Base-by-base conservation (phyloP, 2,888 invertebrate genomes). In the Dicranocentrus wangi region DNA sequence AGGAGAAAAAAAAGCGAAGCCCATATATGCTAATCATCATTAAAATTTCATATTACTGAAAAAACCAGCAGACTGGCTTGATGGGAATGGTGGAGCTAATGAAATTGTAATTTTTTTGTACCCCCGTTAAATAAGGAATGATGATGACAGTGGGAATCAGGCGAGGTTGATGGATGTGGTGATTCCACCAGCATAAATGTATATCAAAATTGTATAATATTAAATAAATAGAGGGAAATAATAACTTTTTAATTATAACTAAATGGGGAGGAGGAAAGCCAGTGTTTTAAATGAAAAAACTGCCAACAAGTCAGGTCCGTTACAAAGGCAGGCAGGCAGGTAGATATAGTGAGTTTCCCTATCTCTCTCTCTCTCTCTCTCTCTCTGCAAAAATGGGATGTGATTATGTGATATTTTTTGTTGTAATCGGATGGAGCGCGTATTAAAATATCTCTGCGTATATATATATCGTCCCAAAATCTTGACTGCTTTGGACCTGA, bases 131-230 rank as follows among this genome's bases (percentile, higher is more conserved):
- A 77, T 69, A 69, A 61, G 77, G 77, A 69, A 47, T 61, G 77
- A 77, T 77, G 77, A 77, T 77, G 69, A 69, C 61, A 69, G 77
- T 69, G 60, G 68, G 53, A 69, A 76, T 68, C 21, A 76, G 73
- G 61, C 42, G 51, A 47, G 68, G 23, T 51, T 77, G 77, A 77
- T 77, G 60, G 77, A 69, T 69, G 77, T 39, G 47, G 51, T 68
- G 27, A 69, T n/a, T 55, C 47, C n/a, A n/a, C n/a, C n/a, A 10
- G 47, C 15, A 13, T 39, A 13, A n/a, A 47, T 47, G 15, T n/a
- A 10, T 47, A 47, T 32, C 32, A 32, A 10, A n/a, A n/a, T n/a
- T n/a, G n/a, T n/a, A n/a, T n/a, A n/a, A 7, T 32, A 32, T 10
- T 32, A 32, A 32, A 32, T 32, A 32, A 32, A 47, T 47, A 47